These are phyloP conservation scores for Hydrolagus colliei DNA, from an alignment of 2,797 vertebrate species.

Conservation along the genomic window DNA sequence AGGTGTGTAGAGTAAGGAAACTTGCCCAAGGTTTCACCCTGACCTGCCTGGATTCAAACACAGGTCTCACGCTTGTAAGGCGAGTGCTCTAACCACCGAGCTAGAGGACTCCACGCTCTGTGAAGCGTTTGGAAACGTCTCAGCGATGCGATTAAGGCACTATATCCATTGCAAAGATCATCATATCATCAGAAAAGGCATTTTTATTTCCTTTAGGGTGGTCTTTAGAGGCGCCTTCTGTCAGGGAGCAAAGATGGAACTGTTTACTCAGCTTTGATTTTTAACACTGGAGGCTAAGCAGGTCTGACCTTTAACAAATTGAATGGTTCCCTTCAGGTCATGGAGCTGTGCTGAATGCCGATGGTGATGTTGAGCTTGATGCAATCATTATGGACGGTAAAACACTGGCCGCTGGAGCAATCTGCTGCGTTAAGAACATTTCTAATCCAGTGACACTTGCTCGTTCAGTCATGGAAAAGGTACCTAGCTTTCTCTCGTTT, in stretches of 20 bases:
- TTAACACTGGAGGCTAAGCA: slow-evolving; percentile 54
- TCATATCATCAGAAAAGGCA: slow-evolving; percentile 47
- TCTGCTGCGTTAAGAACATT: slow-evolving; percentile 59
- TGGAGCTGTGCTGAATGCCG: slow-evolving; percentile 54
- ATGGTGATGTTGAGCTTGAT: slow-evolving; percentile 61
- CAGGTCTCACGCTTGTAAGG: too few relatives aligned
- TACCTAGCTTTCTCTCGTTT: slow-evolving; percentile 36
- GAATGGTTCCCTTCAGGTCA: slow-evolving; percentile 61
- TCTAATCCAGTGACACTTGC: slow-evolving; percentile 62
- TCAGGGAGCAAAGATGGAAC: slow-evolving; percentile 56
- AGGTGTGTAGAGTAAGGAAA: too few relatives aligned
- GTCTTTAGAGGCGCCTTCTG: slow-evolving; percentile 53
- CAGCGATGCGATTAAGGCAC: too few relatives aligned
- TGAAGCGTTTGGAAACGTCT: too few relatives aligned
- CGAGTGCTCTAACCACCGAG: too few relatives aligned
- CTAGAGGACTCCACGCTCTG: too few relatives aligned
- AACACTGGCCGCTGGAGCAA: slow-evolving; percentile 53
- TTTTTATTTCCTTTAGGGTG: slow-evolving; percentile 55
- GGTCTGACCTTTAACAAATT: slow-evolving; percentile 58
- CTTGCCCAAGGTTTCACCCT: too few relatives aligned
- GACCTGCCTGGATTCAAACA: too few relatives aligned
- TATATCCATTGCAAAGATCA: too few relatives aligned
- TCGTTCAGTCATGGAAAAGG: slow-evolving; percentile 58
- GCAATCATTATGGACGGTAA: slow-evolving; percentile 63
- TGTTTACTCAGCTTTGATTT: slow-evolving; percentile 58